Percentiles rank a stretch among this genome's conserved stretches.
These are phyloP conservation scores for Chaenocephalus aceratus DNA, from an alignment of 2,113 vertebrate species.

Conservation along the genomic window DNA sequence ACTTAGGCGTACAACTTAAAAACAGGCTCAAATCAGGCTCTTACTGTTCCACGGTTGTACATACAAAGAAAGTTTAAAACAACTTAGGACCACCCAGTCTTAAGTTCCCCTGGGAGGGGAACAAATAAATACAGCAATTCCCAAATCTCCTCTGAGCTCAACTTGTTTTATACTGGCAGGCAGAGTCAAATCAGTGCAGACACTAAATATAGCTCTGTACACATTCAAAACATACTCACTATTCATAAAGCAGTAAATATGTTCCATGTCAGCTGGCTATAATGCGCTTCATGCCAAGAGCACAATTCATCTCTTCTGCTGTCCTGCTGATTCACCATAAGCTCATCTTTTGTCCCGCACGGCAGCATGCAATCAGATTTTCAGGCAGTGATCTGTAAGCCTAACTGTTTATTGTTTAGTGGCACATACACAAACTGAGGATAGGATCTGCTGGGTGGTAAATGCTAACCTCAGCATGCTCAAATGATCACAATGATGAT, in stretches of 20 bases:
- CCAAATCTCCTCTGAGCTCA: background rate
- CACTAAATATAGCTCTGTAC: background rate
- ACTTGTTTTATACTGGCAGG: background rate
- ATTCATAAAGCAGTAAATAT: slow-evolving; percentile 25
- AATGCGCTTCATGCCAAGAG: slow-evolving; percentile 33
- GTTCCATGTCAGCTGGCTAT: slow-evolving; percentile 31
- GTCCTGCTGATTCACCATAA: slow-evolving; percentile 34
- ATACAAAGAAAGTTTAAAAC: background rate
- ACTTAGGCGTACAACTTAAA: background rate
- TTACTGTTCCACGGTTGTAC: background rate
- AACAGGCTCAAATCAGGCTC: slow-evolving; percentile 1
- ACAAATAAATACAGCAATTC: background rate
- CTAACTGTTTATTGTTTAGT: slow-evolving; percentile 27
- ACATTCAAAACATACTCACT: background rate
- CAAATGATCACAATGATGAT: background rate
- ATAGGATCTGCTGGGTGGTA: background rate
- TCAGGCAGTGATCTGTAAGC: slow-evolving; percentile 13
- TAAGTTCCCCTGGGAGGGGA: background rate
- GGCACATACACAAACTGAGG: slow-evolving; percentile 12
- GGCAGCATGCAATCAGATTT: slow-evolving; percentile 17
- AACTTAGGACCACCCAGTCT: background rate
- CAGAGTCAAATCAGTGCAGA: slow-evolving; percentile 1
- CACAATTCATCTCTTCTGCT: slow-evolving; percentile 16
- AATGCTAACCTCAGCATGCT: background rate
- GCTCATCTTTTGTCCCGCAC: slow-evolving; percentile 32